Base-by-base conservation (phyloP, 2,113 vertebrate species). In the Nycticebus coucang region DNA sequence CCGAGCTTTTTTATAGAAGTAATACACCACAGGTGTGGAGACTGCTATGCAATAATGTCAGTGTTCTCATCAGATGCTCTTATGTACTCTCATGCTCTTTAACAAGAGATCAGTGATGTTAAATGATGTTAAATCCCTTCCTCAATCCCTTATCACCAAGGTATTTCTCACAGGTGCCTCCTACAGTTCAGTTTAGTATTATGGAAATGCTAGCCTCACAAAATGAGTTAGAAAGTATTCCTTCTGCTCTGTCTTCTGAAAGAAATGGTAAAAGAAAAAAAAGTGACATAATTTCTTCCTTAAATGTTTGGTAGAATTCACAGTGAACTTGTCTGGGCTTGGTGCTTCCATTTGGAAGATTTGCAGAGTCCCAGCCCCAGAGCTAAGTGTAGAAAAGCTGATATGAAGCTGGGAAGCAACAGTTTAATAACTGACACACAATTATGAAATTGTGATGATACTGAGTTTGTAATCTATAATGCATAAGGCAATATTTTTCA, bases 401-500 rank as follows among this genome's bases (percentile, higher is more conserved):
- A n/a, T 71, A 13, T 64, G 19, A 87, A 94, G 19, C 18, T 77
- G 11, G 18, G 12, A 87, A 33, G 37, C 21, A 57, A 71, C 7
- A 41, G 24, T 75, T 92, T 69, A 89, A 62, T 28, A 53, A 86
- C 7, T 74, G 66, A n/a, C 28, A 69, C 19, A 62, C 21, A 60
- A 85, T 80, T 94, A 88, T 95, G 24, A 89, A 86, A 66, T 78
- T 62, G 35, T 69, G 78, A 95, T 0, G 45, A 60, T 68, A 53
- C 37, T 93, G 21, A 19, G 24, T 55, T 89, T 88, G 4, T 69
- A 66, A 68, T 82, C 66, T 74, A 22, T 79, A 74, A 82, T 57
- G 35, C 9, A 37, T 33, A 55, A 33, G 82, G n/a, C 8, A 62
- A 5, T 37, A 12, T 55, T 28, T 26, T 87, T 30, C 30, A 30